Evolutionary conservation across 2,888 invertebrate genomes (phyloP).

Genomic region (Pyrrhosoma nymphula): DNA sequence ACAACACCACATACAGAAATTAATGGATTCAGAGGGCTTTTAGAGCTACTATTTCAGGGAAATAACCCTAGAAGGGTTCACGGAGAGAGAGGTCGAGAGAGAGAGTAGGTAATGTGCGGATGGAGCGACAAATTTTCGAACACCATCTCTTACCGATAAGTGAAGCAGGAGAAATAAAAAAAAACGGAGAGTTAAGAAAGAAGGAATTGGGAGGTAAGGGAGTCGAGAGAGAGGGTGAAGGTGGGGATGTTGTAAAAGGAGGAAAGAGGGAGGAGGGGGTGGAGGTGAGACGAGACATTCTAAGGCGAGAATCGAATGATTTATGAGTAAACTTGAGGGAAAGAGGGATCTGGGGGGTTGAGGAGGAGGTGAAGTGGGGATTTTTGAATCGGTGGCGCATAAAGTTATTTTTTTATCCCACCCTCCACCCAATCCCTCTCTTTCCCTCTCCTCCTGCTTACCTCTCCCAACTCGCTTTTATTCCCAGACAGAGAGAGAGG

Average conservation of each 20-base stretch:
- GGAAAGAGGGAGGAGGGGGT: background rate
- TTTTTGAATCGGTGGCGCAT: conserved; percentile 39
- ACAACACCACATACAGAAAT: background rate
- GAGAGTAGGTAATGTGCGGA: background rate
- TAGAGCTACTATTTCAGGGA: background rate
- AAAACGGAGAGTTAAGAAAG: background rate
- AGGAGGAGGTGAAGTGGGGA: conserved; percentile 1
- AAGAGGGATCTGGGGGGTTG: background rate
- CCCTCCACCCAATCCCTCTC: too few relatives aligned
- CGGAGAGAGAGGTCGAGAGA: background rate
- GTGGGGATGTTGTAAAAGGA: background rate
- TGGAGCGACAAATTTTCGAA: background rate
- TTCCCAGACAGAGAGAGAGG: background rate
- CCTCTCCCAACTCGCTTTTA: background rate
- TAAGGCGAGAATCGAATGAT: conserved; percentile 32
- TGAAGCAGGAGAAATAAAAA: background rate
- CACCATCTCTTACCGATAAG: background rate
- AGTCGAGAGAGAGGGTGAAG: background rate
- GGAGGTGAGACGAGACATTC: background rate
- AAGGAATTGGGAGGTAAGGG: background rate
- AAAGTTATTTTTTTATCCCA: background rate
- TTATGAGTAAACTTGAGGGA: conserved; percentile 39
- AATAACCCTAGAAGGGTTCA: background rate
- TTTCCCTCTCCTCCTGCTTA: background rate
- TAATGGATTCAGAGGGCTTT: background rate